A percentile compares a stretch with the other conserved stretches of the same genome.
phyloP scores from a whole-genome alignment of 1,140 invertebrate species.

The Adelges cooleyi region DNA sequence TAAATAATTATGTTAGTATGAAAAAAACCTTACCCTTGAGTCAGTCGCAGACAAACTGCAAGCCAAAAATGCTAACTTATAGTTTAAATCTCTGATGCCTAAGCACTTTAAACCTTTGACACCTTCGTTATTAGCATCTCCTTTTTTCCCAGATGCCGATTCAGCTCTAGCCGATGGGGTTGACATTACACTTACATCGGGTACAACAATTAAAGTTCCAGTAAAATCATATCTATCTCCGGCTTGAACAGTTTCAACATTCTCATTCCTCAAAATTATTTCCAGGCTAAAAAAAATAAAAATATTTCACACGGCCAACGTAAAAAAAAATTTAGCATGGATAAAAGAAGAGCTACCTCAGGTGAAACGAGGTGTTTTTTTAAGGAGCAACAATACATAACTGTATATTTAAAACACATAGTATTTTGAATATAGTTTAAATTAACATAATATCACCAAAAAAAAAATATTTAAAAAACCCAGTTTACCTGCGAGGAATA shows the following conservation, averaged over 20 bases:
- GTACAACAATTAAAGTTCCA: constrained; percentile 93
- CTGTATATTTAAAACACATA: no score
- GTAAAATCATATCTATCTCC: constrained; percentile 89
- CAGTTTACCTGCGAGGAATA: constrained; percentile 68
- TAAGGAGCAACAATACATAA: no score
- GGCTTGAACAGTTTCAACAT: constrained; percentile 91
- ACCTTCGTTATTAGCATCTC: constrained; percentile 71
- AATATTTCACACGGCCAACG: not conserved
- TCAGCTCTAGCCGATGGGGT: constrained; percentile 73
- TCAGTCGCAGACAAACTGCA: constrained; percentile 82
- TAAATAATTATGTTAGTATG: constrained; percentile 30
- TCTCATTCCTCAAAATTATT: constrained; percentile 89
- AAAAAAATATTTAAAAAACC: no score
- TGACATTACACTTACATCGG: constrained; percentile 82
- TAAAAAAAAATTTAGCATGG: not conserved
- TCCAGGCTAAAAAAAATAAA: constrained; percentile 58
- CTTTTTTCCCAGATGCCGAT: constrained; percentile 57
- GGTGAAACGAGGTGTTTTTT: not conserved
- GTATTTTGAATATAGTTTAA: no score
- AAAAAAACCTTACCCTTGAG: constrained; percentile 56
- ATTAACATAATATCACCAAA: no score
- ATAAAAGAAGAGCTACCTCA: not conserved
- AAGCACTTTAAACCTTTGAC: constrained; percentile 83
- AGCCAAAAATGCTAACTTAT: constrained; percentile 88
- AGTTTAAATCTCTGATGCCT: constrained; percentile 91